phyloP scores from a whole-genome alignment of 2,888 invertebrate genomes.

The Parochlus steinenii region DNA sequence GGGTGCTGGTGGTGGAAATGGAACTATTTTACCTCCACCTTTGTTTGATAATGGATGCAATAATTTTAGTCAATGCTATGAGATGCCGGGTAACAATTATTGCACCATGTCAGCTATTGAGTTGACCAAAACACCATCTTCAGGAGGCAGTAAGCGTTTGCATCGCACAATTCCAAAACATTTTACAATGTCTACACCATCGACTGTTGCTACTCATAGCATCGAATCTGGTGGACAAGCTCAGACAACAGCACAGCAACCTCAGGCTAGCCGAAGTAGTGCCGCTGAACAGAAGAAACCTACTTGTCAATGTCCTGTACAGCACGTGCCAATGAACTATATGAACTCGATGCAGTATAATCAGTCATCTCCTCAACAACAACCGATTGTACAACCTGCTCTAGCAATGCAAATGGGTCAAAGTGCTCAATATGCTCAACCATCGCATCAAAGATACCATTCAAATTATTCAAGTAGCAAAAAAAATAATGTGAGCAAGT shows the following conservation, averaged over 20 bases:
- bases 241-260: slow-evolving; percentile 14
- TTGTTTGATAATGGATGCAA: slow-evolving; percentile 8
- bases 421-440: slow-evolving; percentile 20
- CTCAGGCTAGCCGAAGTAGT: slow-evolving; percentile 9
- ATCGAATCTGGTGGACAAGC: slow-evolving; percentile 5
- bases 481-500: slow-evolving; percentile 15
- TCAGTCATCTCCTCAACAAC: slow-evolving; percentile 15
- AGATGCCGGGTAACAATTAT: slow-evolving; percentile 10
- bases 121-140: slow-evolving; percentile 24
- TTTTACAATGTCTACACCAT: slow-evolving; percentile 19
- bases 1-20: slow-evolving; percentile 3
- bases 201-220: slow-evolving; percentile 1
- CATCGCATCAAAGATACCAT: slow-evolving; percentile 16
- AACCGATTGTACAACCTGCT: slow-evolving; percentile 10
- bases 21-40: slow-evolving; percentile 8
- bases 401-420: slow-evolving; percentile 18
- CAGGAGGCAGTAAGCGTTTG: slow-evolving; percentile 27
- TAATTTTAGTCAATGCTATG: slow-evolving; percentile 11
- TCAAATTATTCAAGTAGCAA: slow-evolving; percentile 13
- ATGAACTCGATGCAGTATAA: slow-evolving; percentile 27
- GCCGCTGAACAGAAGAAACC: slow-evolving; percentile 23
- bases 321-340: slow-evolving; percentile 31
- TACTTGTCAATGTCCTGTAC: slow-evolving; percentile 30
- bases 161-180: slow-evolving; percentile 32
- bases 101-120: slow-evolving; percentile 13